Conservation (phyloP, 2,113 vertebrate genomes). For the Scomber colias region DNA sequence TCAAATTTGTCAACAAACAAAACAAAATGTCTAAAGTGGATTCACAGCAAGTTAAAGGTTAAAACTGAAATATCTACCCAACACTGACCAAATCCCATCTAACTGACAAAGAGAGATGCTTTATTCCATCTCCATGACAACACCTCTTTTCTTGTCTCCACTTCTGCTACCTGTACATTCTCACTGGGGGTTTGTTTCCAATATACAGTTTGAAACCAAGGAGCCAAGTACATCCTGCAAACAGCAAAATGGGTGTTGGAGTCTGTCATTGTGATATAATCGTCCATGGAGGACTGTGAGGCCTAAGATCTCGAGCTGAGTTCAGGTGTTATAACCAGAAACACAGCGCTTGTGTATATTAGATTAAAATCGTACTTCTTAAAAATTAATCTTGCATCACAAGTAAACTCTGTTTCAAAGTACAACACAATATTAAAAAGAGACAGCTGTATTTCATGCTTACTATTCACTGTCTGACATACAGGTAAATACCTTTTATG, state of each 20-base stretch:
- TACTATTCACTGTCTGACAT: neutral
- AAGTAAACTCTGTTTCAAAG: too few relatives aligned
- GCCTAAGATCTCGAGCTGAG: neutral
- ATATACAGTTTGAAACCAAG: neutral
- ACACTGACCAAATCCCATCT: neutral
- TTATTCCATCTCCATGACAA: conserved; percentile 41
- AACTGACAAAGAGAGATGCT: neutral
- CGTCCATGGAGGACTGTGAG: neutral
- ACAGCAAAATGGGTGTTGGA: conserved; percentile 10
- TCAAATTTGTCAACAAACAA: neutral
- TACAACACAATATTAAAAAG: too few relatives aligned
- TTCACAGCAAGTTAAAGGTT: neutral
- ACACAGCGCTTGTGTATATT: neutral
- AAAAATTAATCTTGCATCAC: neutral
- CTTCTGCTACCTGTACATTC: conserved; percentile 3
- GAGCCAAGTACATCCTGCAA: conserved; percentile 11
- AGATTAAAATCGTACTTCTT: neutral
- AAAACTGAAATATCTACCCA: neutral
- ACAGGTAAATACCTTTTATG: too few relatives aligned
- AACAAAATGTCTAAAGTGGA: neutral
- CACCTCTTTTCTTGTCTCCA: conserved; percentile 8
- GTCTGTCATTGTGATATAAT: neutral
- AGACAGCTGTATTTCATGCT: neutral
- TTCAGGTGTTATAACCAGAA: neutral
- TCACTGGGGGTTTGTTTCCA: conserved; percentile 1